phyloP scores from a whole-genome alignment of 2,113 vertebrate genomes.

The Noturus placidus region DNA sequence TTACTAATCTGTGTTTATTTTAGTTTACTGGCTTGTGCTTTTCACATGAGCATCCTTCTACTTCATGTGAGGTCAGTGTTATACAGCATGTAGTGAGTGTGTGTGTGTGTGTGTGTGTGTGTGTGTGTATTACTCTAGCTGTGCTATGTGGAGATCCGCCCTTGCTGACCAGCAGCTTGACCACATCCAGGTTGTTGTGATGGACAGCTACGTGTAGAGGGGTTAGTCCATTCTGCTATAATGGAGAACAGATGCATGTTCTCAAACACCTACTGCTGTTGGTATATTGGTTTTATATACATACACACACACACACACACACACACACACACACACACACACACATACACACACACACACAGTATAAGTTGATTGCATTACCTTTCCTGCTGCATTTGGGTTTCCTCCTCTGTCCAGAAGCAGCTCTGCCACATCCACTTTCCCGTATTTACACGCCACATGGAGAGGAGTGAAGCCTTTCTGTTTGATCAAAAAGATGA shows the following conservation, averaged over 20 bases:
- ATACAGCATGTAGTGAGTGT: conserved; percentile 33
- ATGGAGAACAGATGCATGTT: conserved; percentile 68
- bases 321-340: conserved; percentile 10
- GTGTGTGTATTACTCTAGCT: conserved; percentile 80
- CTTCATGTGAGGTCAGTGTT: neutral
- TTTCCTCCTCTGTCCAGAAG: conserved; percentile 84
- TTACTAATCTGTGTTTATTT: neutral
- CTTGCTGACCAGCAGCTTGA: conserved; percentile 89
- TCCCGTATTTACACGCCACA: conserved; percentile 94
- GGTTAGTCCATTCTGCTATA: conserved; percentile 90
- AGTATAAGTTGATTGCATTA: conserved; percentile 58
- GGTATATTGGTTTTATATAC: neutral
- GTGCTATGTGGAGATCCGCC: conserved; percentile 90
- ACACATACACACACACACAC: conserved; percentile 20
- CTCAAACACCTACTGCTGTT: conserved; percentile 28
- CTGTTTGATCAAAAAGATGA: conserved; percentile 71
- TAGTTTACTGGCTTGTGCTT: neutral
- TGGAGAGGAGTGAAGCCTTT: conserved; percentile 99
- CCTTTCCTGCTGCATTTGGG: conserved; percentile 90
- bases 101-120: conserved; percentile 44
- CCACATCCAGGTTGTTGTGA: conserved; percentile 96
- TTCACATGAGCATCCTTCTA: neutral
- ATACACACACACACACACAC: conserved; percentile 13
- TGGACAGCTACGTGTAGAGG: conserved; percentile 95
- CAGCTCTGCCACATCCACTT: conserved; percentile 84